These are phyloP conservation scores for Calliphora vomitoria DNA, from an alignment of 2,888 invertebrate genomes.

Conservation along the genomic window DNA sequence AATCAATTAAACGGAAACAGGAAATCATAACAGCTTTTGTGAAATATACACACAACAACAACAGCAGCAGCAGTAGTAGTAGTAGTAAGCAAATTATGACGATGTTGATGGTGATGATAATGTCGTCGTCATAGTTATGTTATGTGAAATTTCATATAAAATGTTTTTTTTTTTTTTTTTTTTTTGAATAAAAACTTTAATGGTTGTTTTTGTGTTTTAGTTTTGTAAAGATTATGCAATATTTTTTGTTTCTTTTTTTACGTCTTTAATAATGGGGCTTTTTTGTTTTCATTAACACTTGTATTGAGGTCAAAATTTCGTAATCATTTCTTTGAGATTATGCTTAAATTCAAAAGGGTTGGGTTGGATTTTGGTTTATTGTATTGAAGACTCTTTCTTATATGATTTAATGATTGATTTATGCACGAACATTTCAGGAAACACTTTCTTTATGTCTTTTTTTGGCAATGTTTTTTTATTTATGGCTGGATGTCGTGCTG, in stretches of 20 bases:
- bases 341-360: slow-evolving; percentile 44
- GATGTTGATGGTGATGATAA: slow-evolving; percentile 16
- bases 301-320: slow-evolving; percentile 70
- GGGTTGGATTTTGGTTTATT: slow-evolving; percentile 2
- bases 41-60: slow-evolving; percentile 19
- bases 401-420: slow-evolving; percentile 36
- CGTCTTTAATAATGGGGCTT: background rate
- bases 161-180: slow-evolving; percentile 35
- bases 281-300: slow-evolving; percentile 70
- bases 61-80: slow-evolving; percentile 32
- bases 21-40: slow-evolving; percentile 71
- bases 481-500: background rate
- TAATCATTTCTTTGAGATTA: slow-evolving; percentile 53
- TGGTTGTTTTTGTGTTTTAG: slow-evolving; percentile 31
- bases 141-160: slow-evolving; percentile 57
- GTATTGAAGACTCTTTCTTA: background rate
- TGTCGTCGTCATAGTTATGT: slow-evolving; percentile 15
- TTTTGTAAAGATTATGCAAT: slow-evolving; percentile 68
- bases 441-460: slow-evolving; percentile 48
- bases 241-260: slow-evolving; percentile 34
- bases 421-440: slow-evolving; percentile 43
- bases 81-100: slow-evolving; percentile 5
- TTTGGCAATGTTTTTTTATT: slow-evolving; percentile 16
- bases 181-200: slow-evolving; percentile 42
- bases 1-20: slow-evolving; percentile 75